Evolutionary conservation across 2,888 invertebrate species (phyloP).

Genomic region (Zeuzera pyrina): DNA sequence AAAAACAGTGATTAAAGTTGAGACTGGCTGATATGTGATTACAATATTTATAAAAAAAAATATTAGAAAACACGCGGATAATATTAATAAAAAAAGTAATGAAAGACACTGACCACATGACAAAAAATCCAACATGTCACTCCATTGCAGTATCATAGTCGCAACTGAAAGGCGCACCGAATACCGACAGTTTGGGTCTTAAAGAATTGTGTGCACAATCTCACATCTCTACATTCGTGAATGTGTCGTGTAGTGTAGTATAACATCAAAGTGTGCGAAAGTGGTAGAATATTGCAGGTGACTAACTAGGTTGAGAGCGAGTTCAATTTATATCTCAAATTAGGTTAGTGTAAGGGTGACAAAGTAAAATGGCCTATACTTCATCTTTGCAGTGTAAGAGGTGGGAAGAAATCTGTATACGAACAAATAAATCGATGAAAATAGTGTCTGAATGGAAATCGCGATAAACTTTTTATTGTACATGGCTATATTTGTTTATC

Average conservation of each 20-base stretch:
- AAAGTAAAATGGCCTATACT: no score
- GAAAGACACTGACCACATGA: slow-evolving; percentile 55
- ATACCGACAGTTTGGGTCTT: slow-evolving; percentile 33
- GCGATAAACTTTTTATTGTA: no score
- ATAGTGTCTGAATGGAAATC: no score
- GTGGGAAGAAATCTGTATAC: no score
- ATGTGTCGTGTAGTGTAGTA: slow-evolving; percentile 17
- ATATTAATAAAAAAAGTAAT: slow-evolving; percentile 14
- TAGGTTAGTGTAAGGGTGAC: slow-evolving; percentile 33
- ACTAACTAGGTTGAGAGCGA: slow-evolving; percentile 34
- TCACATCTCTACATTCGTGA: slow-evolving; percentile 28
- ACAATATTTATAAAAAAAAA: slow-evolving; percentile 16
- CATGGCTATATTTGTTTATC: no score
- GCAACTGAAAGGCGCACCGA: slow-evolving; percentile 50
- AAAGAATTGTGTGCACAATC: slow-evolving; percentile 43
- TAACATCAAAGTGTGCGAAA: slow-evolving; percentile 25
- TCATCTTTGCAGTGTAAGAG: no score
- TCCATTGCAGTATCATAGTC: slow-evolving; percentile 64
- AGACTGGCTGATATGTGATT: no score
- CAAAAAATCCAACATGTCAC: slow-evolving; percentile 64
- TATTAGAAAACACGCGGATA: neutral
- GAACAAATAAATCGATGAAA: no score
- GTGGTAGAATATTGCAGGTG: slow-evolving; percentile 19
- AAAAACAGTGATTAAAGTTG: no score
- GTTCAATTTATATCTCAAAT: slow-evolving; percentile 40